Evolutionary conservation across 2,888 invertebrate genomes (phyloP).

Genomic region (Eupithecia abbreviata): DNA sequence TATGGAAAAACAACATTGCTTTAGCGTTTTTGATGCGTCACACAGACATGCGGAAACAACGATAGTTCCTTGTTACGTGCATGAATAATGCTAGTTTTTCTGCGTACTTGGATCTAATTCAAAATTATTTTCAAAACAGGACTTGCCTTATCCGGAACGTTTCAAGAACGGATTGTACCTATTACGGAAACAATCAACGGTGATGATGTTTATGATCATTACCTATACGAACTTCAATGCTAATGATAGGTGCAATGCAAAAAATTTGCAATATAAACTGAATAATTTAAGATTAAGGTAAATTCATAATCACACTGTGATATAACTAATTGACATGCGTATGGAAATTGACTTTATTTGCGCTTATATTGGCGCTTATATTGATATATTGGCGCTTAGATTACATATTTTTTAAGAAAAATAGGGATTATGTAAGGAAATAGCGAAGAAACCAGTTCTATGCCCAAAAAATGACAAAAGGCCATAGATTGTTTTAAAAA

Average conservation of each 20-base stretch:
- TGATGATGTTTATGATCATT: background rate
- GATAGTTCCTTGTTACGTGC: constrained; percentile 37
- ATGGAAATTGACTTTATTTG: background rate
- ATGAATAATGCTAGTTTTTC: constrained; percentile 43
- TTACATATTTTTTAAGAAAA: background rate
- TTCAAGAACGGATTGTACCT: constrained; percentile 15
- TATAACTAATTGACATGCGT: background rate
- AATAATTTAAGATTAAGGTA: background rate
- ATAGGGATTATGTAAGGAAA: background rate
- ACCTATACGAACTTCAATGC: background rate
- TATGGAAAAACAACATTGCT: constrained; percentile 36
- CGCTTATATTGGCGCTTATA: too few relatives aligned
- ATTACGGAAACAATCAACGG: constrained; percentile 31
- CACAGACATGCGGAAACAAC: constrained; percentile 40
- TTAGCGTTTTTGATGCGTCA: constrained; percentile 46
- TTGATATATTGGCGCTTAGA: background rate
- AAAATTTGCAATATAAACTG: background rate
- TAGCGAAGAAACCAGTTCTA: background rate
- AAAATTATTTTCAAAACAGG: constrained; percentile 37
- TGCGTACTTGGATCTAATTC: constrained; percentile 44
- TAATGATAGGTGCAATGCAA: background rate
- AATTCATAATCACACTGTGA: background rate
- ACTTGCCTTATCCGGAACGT: constrained; percentile 10
- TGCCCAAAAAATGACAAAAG: background rate
- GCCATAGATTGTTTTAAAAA: background rate